These are phyloP conservation scores for Illadopsis cleaveri DNA, from an alignment of 2,113 vertebrate genomes.

Conservation along the genomic window DNA sequence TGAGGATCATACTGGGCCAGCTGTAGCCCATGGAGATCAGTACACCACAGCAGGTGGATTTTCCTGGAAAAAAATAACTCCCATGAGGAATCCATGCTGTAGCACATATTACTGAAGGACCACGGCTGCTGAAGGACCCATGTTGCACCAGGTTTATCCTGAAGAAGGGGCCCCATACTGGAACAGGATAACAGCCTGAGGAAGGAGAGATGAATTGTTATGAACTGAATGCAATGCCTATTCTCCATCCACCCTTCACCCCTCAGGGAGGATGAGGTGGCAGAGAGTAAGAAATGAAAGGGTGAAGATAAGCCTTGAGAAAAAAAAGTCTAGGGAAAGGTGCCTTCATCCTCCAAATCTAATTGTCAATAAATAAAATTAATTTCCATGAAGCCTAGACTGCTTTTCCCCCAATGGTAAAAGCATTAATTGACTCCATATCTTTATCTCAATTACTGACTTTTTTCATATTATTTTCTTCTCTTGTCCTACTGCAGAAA, in stretches of 20 bases:
- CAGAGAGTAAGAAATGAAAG: not conserved
- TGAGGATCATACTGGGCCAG: not conserved
- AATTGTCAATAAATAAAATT: not conserved
- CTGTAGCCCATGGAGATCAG: not conserved
- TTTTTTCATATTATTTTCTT: not conserved
- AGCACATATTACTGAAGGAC: not conserved
- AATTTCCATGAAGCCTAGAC: not conserved
- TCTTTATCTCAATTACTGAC: not conserved
- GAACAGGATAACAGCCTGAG: not conserved
- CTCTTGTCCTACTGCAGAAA: not conserved
- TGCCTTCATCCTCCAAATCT: not conserved
- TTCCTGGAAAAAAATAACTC: not conserved
- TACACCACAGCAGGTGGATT: not conserved
- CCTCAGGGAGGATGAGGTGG: accelerated
- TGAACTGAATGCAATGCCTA: not conserved
- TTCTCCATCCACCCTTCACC: not conserved
- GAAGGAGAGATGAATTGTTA: not conserved
- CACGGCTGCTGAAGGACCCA: accelerated
- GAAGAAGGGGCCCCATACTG: not conserved
- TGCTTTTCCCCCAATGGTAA: not conserved
- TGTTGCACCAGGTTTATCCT: not conserved
- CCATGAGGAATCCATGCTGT: not conserved
- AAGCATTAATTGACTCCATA: not conserved
- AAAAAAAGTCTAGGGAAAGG: not conserved
- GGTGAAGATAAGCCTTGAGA: not conserved